These are phyloP conservation scores for Triplophysa dalaica DNA, from an alignment of 2,113 vertebrate genomes.

Conservation along the genomic window DNA sequence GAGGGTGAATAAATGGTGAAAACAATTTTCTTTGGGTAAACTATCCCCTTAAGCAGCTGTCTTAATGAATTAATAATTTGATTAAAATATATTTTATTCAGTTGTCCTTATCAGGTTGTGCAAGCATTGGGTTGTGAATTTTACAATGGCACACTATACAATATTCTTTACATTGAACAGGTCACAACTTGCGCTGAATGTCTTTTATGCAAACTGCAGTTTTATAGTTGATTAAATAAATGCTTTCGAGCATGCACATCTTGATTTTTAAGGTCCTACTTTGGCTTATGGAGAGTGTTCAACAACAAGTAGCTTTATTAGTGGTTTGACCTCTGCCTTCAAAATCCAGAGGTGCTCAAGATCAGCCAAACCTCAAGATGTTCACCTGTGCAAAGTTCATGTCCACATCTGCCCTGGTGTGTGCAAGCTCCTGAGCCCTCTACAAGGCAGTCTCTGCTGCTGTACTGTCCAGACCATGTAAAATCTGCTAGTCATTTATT, in stretches of 20 bases:
- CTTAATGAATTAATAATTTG: neutral
- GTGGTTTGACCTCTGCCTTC: too few species aligned
- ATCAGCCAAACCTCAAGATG: too few species aligned
- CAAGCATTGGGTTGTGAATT: neutral
- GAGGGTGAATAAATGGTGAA: too few species aligned
- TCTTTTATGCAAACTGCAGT: conserved; percentile 13
- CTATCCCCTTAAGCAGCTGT: too few species aligned
- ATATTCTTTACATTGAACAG: neutral
- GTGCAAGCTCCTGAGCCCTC: too few species aligned
- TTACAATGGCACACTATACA: neutral
- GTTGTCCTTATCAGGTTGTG: neutral
- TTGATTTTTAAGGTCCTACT: neutral
- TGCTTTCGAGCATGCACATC: neutral
- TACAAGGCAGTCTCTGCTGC: too few species aligned
- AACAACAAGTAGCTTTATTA: too few species aligned
- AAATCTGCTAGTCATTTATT: conserved; percentile 77
- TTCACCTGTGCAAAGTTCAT: too few species aligned
- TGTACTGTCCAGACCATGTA: conserved; percentile 78
- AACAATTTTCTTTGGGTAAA: too few species aligned
- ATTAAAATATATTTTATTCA: neutral
- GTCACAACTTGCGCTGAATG: conserved; percentile 12
- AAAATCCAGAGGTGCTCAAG: too few species aligned
- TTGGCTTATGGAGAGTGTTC: too few species aligned
- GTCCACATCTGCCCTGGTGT: too few species aligned
- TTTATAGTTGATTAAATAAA: neutral